These are phyloP conservation scores for Exocentrus adspersus DNA, from an alignment of 2,888 invertebrate genomes.

Conservation along the genomic window DNA sequence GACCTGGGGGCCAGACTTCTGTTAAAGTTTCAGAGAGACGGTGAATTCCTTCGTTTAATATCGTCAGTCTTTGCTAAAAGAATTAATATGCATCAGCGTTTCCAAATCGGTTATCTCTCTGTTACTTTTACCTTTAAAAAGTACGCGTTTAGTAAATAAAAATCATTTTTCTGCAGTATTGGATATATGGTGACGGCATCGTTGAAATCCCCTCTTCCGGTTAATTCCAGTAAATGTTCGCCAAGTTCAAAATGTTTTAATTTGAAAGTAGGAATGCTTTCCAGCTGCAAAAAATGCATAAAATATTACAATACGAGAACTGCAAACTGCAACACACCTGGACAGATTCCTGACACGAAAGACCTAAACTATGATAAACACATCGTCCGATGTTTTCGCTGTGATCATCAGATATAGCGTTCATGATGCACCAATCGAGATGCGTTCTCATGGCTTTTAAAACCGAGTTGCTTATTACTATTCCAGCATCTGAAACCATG, in stretches of 20 bases:
- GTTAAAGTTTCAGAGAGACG: slow-evolving; percentile 51
- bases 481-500: slow-evolving; percentile 77
- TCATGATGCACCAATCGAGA: slow-evolving; percentile 90
- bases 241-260: slow-evolving; percentile 63
- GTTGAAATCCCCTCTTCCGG: slow-evolving; percentile 64
- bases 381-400: slow-evolving; percentile 92
- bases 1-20: slow-evolving; percentile 79
- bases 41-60: slow-evolving; percentile 51
- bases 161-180: slow-evolving; percentile 69
- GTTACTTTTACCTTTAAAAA: slow-evolving; percentile 71
- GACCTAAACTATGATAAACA: slow-evolving; percentile 75
- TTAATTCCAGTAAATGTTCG: slow-evolving; percentile 60
- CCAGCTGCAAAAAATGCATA: slow-evolving; percentile 61
- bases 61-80: slow-evolving; percentile 51
- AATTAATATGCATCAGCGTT: background rate
- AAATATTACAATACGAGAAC: too few relatives aligned
- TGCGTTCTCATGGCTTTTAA: slow-evolving; percentile 79
- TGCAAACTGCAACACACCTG: too few relatives aligned
- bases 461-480: slow-evolving; percentile 88
- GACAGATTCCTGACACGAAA: slow-evolving; percentile 68
- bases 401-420: slow-evolving; percentile 83
- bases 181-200: slow-evolving; percentile 74
- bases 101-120: background rate
- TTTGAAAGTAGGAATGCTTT: slow-evolving; percentile 62
- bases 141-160: slow-evolving; percentile 78